phyloP scores from a whole-genome alignment of 2,797 vertebrate species.

The Poeciliopsis infans region DNA sequence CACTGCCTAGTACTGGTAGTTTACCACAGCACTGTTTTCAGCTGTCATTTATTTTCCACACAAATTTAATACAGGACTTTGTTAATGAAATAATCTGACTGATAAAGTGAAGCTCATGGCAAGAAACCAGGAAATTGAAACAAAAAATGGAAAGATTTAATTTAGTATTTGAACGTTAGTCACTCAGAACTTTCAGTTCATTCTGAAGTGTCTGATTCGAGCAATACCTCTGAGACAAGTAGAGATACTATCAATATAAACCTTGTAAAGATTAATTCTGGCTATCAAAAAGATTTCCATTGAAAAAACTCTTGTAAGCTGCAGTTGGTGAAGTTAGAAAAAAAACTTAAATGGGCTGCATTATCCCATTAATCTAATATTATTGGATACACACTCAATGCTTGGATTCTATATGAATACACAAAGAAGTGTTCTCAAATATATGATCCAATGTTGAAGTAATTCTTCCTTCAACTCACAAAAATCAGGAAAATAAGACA shows the following conservation, averaged over 20 bases:
- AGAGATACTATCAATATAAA: constrained; percentile 45
- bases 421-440: neutral
- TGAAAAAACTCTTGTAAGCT: neutral
- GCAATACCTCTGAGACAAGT: constrained; percentile 22
- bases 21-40: constrained; percentile 7
- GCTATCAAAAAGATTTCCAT: constrained; percentile 1
- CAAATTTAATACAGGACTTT: neutral
- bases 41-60: neutral
- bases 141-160: neutral
- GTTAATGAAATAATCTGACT: neutral
- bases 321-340: constrained; percentile 29
- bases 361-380: neutral
- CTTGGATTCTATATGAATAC: neutral
- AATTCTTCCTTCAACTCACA: neutral
- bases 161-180: constrained; percentile 10
- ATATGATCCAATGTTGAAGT: neutral
- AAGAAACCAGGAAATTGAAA: constrained; percentile 3
- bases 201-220: constrained; percentile 12
- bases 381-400: neutral
- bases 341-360: constrained; percentile 19
- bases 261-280: constrained; percentile 34
- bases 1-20: constrained; percentile 25
- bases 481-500: neutral
- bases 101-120: constrained; percentile 1
- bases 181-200: constrained; percentile 12